Evolutionary conservation across 2,113 vertebrate species (phyloP), one percentile per base, ranked within the genome.

Genomic region (Cygnus buccinator): DNA sequence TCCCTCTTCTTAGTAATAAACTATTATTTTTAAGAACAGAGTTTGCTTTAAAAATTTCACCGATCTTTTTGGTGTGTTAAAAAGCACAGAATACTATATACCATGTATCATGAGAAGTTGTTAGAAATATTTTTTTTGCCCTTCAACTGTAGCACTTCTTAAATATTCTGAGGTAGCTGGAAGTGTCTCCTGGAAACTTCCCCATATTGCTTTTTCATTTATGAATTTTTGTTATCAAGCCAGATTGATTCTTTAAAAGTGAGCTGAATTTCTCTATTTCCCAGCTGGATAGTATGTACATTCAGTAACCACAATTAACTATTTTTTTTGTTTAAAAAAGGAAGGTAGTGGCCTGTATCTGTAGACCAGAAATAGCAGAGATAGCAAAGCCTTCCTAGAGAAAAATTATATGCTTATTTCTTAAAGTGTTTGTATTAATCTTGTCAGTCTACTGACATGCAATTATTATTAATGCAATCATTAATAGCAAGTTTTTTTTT

Each of bases 241-340:
- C 25, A 59, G 25, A 76, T 15, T 78, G 43, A 84, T 90, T 93
- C 19, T 89, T 94, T 77, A 94, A 63, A 95, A 95, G 11, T 75
- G 81, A 83, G 19, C 9, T 74, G 31, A 48, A 72, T 65, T 96
- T 72, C 35, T 90, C 35, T 37, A 94, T 68, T 44, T 19, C 35
- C 21, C 48, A 54, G 11, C 44, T 92, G 54, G 84, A 61, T 93
- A 58, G 43, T 68, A 52, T 85, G 29, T 65, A 57, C 22, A 22
- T 79, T 59, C 11, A 84, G n/a, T 21, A 21, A 58, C 10, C 21
- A 25, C 3, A 31, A 33, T 65, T 81, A 75, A 68, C 82, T 75
- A 17, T 84, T 71, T 76, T 19, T 83, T 71, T 76, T 81, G 9
- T 81, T 39, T 33, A 25, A 12, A 76, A 86, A 90, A 12, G 4